These are phyloP conservation scores for Epirrhoe alternata DNA, from an alignment of 2,888 invertebrate genomes.

Conservation along the genomic window DNA sequence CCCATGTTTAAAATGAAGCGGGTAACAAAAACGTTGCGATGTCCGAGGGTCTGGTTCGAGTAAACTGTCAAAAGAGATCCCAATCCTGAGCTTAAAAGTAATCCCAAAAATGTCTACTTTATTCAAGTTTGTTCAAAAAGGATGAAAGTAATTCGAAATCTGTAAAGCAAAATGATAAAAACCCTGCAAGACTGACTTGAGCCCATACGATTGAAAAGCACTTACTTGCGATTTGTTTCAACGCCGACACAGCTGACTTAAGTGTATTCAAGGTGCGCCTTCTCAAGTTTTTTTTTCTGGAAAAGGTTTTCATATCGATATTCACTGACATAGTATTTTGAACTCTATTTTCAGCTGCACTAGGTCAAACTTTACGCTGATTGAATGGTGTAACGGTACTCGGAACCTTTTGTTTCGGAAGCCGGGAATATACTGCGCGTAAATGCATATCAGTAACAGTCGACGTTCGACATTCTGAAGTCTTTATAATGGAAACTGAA, in stretches of 20 bases:
- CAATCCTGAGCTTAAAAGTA: slow-evolving; percentile 13
- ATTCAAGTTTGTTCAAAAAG: neutral
- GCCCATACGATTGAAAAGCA: slow-evolving; percentile 53
- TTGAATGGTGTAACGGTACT: slow-evolving; percentile 42
- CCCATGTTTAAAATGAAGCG: slow-evolving; percentile 18
- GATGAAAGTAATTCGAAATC: slow-evolving; percentile 14
- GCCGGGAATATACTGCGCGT: slow-evolving; percentile 75
- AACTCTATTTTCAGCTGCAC: slow-evolving; percentile 41
- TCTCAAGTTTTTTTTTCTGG: slow-evolving; percentile 76
- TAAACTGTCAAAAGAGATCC: slow-evolving; percentile 18
- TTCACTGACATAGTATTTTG: slow-evolving; percentile 70
- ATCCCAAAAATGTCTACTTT: slow-evolving; percentile 8
- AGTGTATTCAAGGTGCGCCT: slow-evolving; percentile 78
- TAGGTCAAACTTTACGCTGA: slow-evolving; percentile 41
- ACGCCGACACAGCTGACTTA: slow-evolving; percentile 76
- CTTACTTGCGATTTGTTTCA: slow-evolving; percentile 81
- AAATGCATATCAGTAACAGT: slow-evolving; percentile 77
- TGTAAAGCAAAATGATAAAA: slow-evolving; percentile 35
- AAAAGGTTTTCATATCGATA: slow-evolving; percentile 78
- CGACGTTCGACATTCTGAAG: slow-evolving; percentile 63
- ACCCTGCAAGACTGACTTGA: slow-evolving; percentile 26
- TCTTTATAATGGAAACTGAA: slow-evolving; percentile 64
- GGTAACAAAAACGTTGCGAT: slow-evolving; percentile 10
- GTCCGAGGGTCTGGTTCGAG: slow-evolving; percentile 12
- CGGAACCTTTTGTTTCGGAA: slow-evolving; percentile 72